Conservation (phyloP, 1,140 invertebrate species). For the Drosophila mojavensis region DNA sequence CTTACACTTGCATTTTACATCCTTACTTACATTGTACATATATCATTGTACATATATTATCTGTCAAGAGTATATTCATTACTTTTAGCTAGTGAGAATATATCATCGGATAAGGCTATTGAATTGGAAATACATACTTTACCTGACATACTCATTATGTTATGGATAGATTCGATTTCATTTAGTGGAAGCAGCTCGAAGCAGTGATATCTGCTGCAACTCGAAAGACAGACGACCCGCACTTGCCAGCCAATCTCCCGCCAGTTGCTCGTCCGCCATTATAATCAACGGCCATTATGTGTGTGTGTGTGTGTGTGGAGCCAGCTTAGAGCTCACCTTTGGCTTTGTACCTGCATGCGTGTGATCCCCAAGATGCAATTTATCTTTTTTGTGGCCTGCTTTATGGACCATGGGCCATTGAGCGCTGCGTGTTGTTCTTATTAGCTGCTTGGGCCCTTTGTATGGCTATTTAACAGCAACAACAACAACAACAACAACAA, state of each 20-base stretch:
- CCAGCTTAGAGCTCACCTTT: slow-evolving; percentile 13
- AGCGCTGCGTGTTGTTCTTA: slow-evolving; percentile 71
- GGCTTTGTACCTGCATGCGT: slow-evolving; percentile 58
- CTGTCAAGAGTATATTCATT: no score
- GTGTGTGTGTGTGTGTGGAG: slow-evolving; percentile 65
- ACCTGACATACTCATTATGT: no score
- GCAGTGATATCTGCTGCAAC: slow-evolving; percentile 12
- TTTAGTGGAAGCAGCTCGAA: slow-evolving; percentile 42
- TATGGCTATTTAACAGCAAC: slow-evolving; percentile 28
- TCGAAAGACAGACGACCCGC: slow-evolving; percentile 40
- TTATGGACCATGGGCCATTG: slow-evolving; percentile 66
- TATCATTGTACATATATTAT: no score
- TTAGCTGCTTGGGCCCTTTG: slow-evolving; percentile 62
- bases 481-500: slow-evolving; percentile 21
- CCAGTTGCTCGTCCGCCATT: not conserved
- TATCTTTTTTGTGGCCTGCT: slow-evolving; percentile 82
- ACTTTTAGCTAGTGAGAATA: no score
- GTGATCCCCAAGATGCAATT: slow-evolving; percentile 80
- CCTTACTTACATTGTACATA: no score
- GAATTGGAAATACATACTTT: no score
- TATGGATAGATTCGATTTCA: not conserved
- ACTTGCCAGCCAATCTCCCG: not conserved
- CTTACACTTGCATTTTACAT: no score
- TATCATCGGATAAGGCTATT: no score
- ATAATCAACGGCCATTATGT: slow-evolving; percentile 61